Evolutionary conservation across 2,113 vertebrate species (phyloP).

Genomic region (Pagrus major): DNA sequence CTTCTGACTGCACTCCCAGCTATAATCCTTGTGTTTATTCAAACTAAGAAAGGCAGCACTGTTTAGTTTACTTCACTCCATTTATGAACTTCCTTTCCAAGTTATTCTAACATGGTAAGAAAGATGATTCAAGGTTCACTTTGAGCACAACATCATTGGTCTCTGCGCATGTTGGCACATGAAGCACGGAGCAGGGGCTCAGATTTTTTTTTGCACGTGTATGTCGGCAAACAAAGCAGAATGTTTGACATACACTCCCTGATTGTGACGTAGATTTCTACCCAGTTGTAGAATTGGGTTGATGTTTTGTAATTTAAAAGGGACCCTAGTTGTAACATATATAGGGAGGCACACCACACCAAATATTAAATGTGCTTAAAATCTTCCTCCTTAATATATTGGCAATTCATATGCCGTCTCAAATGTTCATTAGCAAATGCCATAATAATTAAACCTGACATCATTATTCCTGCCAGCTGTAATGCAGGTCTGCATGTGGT

Average conservation of each 20-base stretch:
- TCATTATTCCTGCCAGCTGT: too few species aligned
- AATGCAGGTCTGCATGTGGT: too few species aligned
- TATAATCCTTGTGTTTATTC: constrained; percentile 4
- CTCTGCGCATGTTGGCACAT: not conserved
- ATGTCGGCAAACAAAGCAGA: not conserved
- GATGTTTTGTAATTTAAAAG: too few species aligned
- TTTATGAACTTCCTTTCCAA: not conserved
- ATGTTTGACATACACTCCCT: not conserved
- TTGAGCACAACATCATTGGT: not conserved
- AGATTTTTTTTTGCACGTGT: too few species aligned
- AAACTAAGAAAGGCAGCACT: not conserved
- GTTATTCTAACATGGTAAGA: not conserved
- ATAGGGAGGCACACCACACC: too few species aligned
- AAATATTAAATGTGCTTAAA: too few species aligned
- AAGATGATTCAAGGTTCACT: not conserved
- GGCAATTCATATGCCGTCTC: too few species aligned
- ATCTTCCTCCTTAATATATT: too few species aligned
- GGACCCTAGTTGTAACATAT: too few species aligned
- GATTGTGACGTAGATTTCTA: not conserved
- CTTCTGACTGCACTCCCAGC: not conserved
- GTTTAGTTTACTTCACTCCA: constrained; percentile 4
- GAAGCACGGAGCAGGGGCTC: too few species aligned
- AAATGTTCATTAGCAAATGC: too few species aligned
- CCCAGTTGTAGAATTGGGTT: not conserved
- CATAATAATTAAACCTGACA: too few species aligned